phyloP scores from a whole-genome alignment of 2,888 invertebrate genomes.

The Catocala fraxini region DNA sequence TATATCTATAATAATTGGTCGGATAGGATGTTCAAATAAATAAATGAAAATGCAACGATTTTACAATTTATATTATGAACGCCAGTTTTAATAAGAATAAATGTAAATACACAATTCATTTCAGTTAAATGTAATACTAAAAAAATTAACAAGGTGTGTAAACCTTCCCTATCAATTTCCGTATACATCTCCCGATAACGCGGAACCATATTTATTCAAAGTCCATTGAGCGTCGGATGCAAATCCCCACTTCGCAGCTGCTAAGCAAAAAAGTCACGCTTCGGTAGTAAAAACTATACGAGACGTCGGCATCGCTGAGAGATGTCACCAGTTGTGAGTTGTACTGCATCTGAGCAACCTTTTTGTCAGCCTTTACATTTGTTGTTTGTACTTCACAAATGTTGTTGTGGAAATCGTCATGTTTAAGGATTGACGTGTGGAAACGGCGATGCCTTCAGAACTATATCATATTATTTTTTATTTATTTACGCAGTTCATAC shows the following conservation, averaged over 20 bases:
- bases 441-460: too few species aligned
- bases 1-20: too few species aligned
- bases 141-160: not conserved
- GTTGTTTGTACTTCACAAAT: constrained; percentile 44
- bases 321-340: constrained; percentile 39
- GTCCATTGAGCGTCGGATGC: constrained; percentile 57
- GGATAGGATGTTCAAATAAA: too few species aligned
- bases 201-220: constrained; percentile 58
- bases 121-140: not conserved
- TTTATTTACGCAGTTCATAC: too few species aligned
- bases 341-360: constrained; percentile 37
- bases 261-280: constrained; percentile 70
- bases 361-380: constrained; percentile 48
- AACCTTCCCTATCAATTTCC: constrained; percentile 32
- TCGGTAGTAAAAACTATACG: constrained; percentile 66
- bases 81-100: too few species aligned
- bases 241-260: constrained; percentile 57
- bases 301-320: constrained; percentile 26
- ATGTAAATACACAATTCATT: not conserved
- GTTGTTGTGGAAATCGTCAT: constrained; percentile 10
- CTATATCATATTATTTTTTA: too few species aligned
- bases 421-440: not conserved
- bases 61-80: too few species aligned
- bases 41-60: too few species aligned
- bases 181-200: constrained; percentile 31